These are phyloP conservation scores for Mimumesa dahlbomi DNA, from an alignment of 2,888 invertebrate genomes.

Conservation along the genomic window DNA sequence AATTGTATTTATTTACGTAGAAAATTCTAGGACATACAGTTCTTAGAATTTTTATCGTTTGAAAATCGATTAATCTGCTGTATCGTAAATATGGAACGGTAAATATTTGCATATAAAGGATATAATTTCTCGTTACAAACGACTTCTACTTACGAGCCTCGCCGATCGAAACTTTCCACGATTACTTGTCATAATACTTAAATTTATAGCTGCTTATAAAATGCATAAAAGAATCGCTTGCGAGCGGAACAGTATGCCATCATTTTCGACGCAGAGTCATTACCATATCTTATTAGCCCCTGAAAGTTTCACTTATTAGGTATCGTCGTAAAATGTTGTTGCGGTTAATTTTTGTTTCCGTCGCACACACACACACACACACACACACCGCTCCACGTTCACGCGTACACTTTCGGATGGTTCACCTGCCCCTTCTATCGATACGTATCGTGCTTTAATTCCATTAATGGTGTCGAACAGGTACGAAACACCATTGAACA, in stretches of 20 bases:
- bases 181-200: not conserved
- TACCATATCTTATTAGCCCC: conserved; percentile 41
- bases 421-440: conserved; percentile 38
- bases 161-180: conserved; percentile 7
- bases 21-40: too few species aligned
- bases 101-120: too few species aligned
- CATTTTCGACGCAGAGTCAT: conserved; percentile 20
- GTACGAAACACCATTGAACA: conserved; percentile 28
- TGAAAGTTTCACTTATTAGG: conserved; percentile 36
- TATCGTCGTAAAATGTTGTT: conserved; percentile 29
- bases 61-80: too few species aligned
- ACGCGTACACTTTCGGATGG: conserved; percentile 15
- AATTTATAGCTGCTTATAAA: conserved; percentile 2
- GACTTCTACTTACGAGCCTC: too few species aligned
- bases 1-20: too few species aligned
- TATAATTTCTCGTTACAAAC: too few species aligned
- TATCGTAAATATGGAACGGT: too few species aligned
- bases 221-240: not conserved
- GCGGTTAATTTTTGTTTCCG: conserved; percentile 4
- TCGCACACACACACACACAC: too few species aligned
- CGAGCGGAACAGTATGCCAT: conserved; percentile 17
- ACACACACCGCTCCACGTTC: not conserved
- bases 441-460: conserved; percentile 27
- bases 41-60: too few species aligned
- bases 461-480: conserved; percentile 46